Conservation (phyloP, 2,888 invertebrate genomes). For the Nomada hirtipes region DNA sequence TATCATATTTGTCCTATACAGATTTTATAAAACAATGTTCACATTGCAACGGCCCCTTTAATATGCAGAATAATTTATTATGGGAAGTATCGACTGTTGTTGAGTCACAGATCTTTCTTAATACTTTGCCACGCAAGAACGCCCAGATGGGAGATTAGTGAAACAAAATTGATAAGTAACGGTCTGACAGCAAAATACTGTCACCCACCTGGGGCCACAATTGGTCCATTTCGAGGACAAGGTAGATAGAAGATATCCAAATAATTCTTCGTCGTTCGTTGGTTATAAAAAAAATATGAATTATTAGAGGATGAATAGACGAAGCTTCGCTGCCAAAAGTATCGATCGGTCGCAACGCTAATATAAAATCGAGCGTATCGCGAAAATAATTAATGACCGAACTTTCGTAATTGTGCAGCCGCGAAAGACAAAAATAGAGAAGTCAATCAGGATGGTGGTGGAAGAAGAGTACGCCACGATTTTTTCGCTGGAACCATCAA, state of each 20-base stretch:
- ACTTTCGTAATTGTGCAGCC: slow-evolving; percentile 63
- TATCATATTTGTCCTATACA: background rate
- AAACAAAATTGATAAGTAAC: slow-evolving; percentile 79
- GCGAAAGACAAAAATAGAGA: slow-evolving; percentile 50
- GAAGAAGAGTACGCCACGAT: background rate
- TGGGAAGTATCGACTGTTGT: slow-evolving; percentile 59
- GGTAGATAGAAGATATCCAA: slow-evolving; percentile 58
- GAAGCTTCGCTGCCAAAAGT: slow-evolving; percentile 42
- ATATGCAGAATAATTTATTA: slow-evolving; percentile 61
- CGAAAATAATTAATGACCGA: slow-evolving; percentile 66
- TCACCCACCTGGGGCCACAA: slow-evolving; percentile 74
- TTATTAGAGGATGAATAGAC: slow-evolving; percentile 43
- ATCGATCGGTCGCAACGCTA: slow-evolving; percentile 44
- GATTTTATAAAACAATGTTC: background rate
- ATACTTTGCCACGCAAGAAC: slow-evolving; percentile 76
- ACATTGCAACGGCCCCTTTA: slow-evolving; percentile 1
- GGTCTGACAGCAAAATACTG: slow-evolving; percentile 72
- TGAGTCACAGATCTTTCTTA: slow-evolving; percentile 63
- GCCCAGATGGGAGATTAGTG: slow-evolving; percentile 81
- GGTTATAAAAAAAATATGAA: slow-evolving; percentile 45
- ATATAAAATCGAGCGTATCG: slow-evolving; percentile 61
- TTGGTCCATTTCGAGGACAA: background rate
- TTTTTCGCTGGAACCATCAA: slow-evolving; percentile 55
- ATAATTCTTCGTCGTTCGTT: slow-evolving; percentile 47
- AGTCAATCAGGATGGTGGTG: background rate